Base-by-base conservation (phyloP, 2,888 invertebrate genomes). In the Dicyrtomina minuta region DNA sequence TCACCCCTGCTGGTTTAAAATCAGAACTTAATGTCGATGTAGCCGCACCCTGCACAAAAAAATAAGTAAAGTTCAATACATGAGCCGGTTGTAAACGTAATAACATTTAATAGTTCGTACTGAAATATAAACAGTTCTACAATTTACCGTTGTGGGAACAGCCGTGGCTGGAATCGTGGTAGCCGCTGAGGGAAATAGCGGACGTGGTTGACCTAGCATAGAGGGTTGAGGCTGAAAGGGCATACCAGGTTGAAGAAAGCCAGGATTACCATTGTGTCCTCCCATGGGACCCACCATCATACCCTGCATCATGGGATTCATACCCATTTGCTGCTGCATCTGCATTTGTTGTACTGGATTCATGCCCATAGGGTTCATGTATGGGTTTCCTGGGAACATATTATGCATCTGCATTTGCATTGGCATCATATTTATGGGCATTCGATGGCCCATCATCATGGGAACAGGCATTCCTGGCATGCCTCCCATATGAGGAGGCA, bases 121-220 rank as follows among this genome's bases (percentile, higher is more conserved):
- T 33, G 3, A 33, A 33, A 33, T 33, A 33, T 33, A 33, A 8
- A 26, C 10, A 26, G 24, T 55, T 51, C 5, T 51, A 51, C 20
- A 12, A 51, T 12, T 51, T 55, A 27, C 26, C 26, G 17, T 27
- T 24, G 17, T 55, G 4, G 55, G 53, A 39, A 27, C 17, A 17
- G 60, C 26, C 27, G 15, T 22, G 33, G 68, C 62, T 3, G 66
- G 67, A 26, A 81, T 85, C 53, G 89, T 86, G 56, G 88, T 87
- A 68, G 90, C 89, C 8, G 76, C 79, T 26, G 79, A 78, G 1
- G 80, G 78, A 0, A 93, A 93, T 82, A 95, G 94, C 68, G 94
- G 83, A 1, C 93, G 93, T 81, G 80, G 79, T 66, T 79, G 78
- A 55, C 65, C 65, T 24, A 68, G 20, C 68, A 68, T 60, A 58